These are phyloP conservation scores for Ptyas mucosa DNA, from an alignment of 2,113 vertebrate genomes.

Conservation along the genomic window DNA sequence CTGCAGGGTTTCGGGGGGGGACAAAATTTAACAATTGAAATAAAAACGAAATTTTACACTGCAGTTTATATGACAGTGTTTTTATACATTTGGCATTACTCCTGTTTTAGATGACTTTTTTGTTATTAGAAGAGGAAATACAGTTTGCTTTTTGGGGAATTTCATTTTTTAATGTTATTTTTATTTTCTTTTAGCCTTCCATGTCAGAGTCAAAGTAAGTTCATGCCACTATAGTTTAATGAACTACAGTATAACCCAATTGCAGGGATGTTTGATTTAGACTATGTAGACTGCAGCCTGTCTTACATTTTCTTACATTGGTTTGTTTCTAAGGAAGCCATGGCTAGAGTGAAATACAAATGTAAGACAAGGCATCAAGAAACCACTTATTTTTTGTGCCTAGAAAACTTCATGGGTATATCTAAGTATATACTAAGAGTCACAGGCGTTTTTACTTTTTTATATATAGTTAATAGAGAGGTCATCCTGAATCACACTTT, in stretches of 20 bases:
- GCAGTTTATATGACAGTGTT: background rate
- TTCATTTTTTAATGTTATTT: background rate
- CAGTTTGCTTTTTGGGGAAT: background rate
- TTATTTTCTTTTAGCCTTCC: background rate
- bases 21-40: slow-evolving; percentile 15
- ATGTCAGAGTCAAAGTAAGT: background rate
- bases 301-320: background rate
- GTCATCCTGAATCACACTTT: background rate
- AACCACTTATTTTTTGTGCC: background rate
- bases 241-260: background rate
- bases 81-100: background rate
- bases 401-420: background rate
- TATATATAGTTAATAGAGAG: background rate
- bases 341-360: background rate
- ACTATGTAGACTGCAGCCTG: background rate
- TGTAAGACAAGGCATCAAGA: background rate
- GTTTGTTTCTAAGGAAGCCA: background rate
- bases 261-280: background rate
- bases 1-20: background rate
- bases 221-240: background rate
- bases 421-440: background rate
- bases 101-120: background rate
- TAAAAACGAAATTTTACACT: background rate
- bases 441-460: background rate
- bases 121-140: background rate